These are phyloP conservation scores for Leptonema lineaticorne DNA, from an alignment of 1,140 invertebrate species.

Conservation along the genomic window DNA sequence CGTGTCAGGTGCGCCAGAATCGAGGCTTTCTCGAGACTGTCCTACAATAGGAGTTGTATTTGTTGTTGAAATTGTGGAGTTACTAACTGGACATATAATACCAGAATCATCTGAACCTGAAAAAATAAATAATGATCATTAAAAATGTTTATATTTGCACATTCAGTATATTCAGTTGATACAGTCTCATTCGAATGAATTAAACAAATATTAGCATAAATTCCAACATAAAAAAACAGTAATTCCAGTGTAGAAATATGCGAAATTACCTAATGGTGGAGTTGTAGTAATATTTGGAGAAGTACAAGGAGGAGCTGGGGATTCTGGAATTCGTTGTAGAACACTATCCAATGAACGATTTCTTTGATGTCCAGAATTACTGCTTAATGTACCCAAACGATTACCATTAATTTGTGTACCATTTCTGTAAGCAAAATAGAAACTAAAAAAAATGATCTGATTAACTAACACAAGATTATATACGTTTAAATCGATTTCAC, in stretches of 20 bases:
- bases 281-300: conserved; percentile 31
- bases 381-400: background rate
- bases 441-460: background rate
- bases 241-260: conserved; percentile 18
- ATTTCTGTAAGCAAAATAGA: conserved; percentile 22
- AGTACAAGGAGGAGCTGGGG: conserved; percentile 76
- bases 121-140: background rate
- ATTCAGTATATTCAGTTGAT: background rate
- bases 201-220: background rate
- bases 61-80: background rate
- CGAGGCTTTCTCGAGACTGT: conserved; percentile 68
- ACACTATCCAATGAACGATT: conserved; percentile 87
- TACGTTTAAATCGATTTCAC: background rate
- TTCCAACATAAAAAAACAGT: too few species aligned
- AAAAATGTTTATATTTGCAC: background rate
- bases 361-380: conserved; percentile 69
- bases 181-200: background rate
- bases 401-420: conserved; percentile 21
- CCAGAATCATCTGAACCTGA: conserved; percentile 83
- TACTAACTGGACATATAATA: conserved; percentile 66
- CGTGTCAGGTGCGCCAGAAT: conserved; percentile 64
- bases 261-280: conserved; percentile 33
- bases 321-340: conserved; percentile 81
- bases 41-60: conserved; percentile 45
- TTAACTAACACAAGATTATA: background rate